A percentile compares a stretch with the other conserved stretches of the same genome.
These are phyloP conservation scores for Heteromyza rotundicornis DNA, from an alignment of 2,888 invertebrate genomes.

Conservation along the genomic window DNA sequence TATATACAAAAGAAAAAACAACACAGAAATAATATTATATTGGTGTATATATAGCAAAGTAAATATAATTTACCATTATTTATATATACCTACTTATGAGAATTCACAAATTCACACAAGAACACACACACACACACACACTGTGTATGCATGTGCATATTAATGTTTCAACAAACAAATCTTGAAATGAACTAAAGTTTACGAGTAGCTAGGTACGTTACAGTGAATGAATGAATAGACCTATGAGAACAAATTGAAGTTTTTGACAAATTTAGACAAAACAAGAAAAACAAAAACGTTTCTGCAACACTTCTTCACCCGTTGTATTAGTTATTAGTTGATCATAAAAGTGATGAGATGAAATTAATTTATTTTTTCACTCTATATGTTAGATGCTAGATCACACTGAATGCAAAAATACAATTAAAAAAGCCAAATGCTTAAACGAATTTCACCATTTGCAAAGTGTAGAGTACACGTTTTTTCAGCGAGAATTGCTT, in stretches of 20 bases:
- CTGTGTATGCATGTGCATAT: neutral
- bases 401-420: too few relatives aligned
- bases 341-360: too few relatives aligned
- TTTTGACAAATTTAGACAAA: neutral
- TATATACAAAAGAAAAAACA: slow-evolving; percentile 21
- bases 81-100: neutral
- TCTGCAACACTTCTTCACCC: too few relatives aligned
- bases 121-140: slow-evolving; percentile 12
- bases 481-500: too few relatives aligned
- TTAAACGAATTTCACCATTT: too few relatives aligned
- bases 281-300: too few relatives aligned
- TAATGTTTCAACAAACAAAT: neutral
- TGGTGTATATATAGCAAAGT: slow-evolving; percentile 8
- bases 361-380: too few relatives aligned
- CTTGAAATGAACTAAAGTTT: neutral
- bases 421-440: too few relatives aligned
- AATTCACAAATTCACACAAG: slow-evolving; percentile 12
- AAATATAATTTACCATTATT: slow-evolving; percentile 27
- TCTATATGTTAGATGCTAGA: too few relatives aligned
- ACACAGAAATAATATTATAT: slow-evolving; percentile 8
- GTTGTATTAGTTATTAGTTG: too few relatives aligned
- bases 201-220: neutral
- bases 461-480: too few relatives aligned
- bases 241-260: neutral
- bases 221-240: neutral